Base-by-base conservation (phyloP, 2,888 invertebrate species). In the Hanleya hanleyi region DNA sequence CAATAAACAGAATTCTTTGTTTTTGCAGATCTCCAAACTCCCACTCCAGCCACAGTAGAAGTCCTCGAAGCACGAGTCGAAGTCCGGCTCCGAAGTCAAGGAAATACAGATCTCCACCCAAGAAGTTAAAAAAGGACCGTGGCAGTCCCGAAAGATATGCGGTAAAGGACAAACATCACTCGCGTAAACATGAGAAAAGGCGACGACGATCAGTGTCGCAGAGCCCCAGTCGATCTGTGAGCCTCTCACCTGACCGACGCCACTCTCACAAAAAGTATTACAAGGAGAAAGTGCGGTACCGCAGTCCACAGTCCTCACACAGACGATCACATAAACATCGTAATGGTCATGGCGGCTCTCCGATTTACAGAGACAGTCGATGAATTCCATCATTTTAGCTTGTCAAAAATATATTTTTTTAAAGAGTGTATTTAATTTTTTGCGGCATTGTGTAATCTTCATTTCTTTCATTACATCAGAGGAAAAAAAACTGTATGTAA, bases 221-320 rank as follows among this genome's bases (percentile, higher is more conserved):
- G 32, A 57, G 57, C 29, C 57, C 4, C 32, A 57, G 57, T 29
- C 57, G 32, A 12, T 57, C 57, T 4, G 15, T 57, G 15, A 57
- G 57, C 29, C 57, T 29, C 29, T 57, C 57, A 15, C 57, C 57
- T 57, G 57, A 57, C 29, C 35, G 50, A 22, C 38, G 41, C n/a
- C 33, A 62, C 22, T 9, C 32, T 22, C 64, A 57, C 33, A 62
- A 62, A 38, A 69, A 69, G 38, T 69, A 69, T 64, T 62, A 62
- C 62, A 69, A 69, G 29, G 37, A 33, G 15, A 62, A 64, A 62
- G n/a, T 4, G n/a, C 47, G 37, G 26, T 51, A 69, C 15, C 38
- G 50, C 12, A 26, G 62, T 3, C 35, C 41, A 6, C 15, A 51
- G 64, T 38, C 64, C 7, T 41, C 38, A 32, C 50, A 50, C 32